Evolutionary conservation across 2,888 invertebrate genomes (phyloP).

Genomic region (Chaetoderma sp.): DNA sequence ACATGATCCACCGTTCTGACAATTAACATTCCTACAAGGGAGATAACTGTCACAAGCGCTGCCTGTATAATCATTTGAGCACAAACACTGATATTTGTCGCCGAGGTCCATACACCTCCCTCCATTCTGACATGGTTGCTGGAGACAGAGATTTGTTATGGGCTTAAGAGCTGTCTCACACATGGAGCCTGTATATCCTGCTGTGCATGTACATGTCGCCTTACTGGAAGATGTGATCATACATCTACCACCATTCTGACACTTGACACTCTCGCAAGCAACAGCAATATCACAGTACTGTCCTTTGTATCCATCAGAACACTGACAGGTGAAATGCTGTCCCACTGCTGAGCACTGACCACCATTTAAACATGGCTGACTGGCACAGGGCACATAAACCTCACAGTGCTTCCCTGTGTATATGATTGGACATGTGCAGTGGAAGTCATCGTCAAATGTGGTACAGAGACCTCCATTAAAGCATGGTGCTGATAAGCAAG

Average conservation of each 20-base stretch:
- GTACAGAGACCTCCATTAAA: conserved; percentile 41
- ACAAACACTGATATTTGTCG: conserved; percentile 28
- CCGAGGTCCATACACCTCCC: conserved; percentile 41
- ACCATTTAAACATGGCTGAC: conserved; percentile 51
- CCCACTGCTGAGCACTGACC: conserved; percentile 39
- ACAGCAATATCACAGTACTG: conserved; percentile 19
- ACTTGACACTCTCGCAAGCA: conserved; percentile 4
- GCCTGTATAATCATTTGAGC: conserved; percentile 35
- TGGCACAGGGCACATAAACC: conserved; percentile 36
- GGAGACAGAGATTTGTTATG: conserved; percentile 49
- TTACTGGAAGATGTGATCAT: conserved; percentile 13
- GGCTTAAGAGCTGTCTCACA: conserved; percentile 48
- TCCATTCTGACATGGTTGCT: conserved; percentile 46
- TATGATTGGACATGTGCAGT: conserved; percentile 2
- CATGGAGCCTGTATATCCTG: conserved; percentile 46
- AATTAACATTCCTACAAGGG: conserved; percentile 22
- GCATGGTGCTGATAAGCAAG: conserved; percentile 45
- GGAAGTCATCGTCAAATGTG: conserved; percentile 12
- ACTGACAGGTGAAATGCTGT: conserved; percentile 28
- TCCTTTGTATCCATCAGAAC: conserved; percentile 23
- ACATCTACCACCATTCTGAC: conserved; percentile 34
- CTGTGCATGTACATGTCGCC: conserved; percentile 46
- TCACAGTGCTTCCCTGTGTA: conserved; percentile 24
- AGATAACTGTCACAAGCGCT: conserved; percentile 39
- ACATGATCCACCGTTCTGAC: conserved; percentile 30